Base-by-base conservation (phyloP, 1,140 invertebrate genomes). In the Triops cancriformis region DNA sequence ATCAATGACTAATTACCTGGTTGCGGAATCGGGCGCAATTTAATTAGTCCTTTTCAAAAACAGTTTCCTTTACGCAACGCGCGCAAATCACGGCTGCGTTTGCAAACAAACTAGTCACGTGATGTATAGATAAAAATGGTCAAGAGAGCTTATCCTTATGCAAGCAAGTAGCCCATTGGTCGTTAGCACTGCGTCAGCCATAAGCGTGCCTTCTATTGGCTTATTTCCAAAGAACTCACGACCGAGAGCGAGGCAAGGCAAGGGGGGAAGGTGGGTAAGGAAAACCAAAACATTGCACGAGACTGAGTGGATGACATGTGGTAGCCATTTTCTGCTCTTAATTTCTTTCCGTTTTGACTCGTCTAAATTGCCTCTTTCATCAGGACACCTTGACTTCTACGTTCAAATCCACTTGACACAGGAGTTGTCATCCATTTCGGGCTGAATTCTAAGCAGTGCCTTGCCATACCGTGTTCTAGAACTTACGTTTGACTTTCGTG, bases 271-370 rank as follows among this genome's bases (percentile, higher is more conserved):
- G 51, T n/a, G 51, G 51, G 23, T 64, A 64, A 64, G 51, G 51
- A 64, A 64, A 64, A 64, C 51, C 51, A 64, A 64, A 64, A 64
- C 51, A 64, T 64, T 64, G 51, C 51, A 64, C 51, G 51, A 64
- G 51, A 64, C 51, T 64, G 51, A 64, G 51, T 64, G 51, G 51
- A 64, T 64, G 51, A 64, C 51, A 64, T 64, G 51, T 64, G 51
- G 51, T 64, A 64, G 51, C 51, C 51, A 64, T 64, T 64, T 64
- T 64, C 51, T 64, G 51, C 18, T 64, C 18, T 23, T 18, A 64
- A 64, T 64, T 64, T 64, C 51, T 64, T 9, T 64, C 51, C 23
- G 51, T 64, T 64, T 23, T 23, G 23, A 4, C 51, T 14, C 51
- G 10, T 64, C 23, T 64, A 64, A 37, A 5, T 64, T 64, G 51